Evolutionary conservation across 2,888 invertebrate species (phyloP).

Genomic region (Eupeodes latifasciatus): DNA sequence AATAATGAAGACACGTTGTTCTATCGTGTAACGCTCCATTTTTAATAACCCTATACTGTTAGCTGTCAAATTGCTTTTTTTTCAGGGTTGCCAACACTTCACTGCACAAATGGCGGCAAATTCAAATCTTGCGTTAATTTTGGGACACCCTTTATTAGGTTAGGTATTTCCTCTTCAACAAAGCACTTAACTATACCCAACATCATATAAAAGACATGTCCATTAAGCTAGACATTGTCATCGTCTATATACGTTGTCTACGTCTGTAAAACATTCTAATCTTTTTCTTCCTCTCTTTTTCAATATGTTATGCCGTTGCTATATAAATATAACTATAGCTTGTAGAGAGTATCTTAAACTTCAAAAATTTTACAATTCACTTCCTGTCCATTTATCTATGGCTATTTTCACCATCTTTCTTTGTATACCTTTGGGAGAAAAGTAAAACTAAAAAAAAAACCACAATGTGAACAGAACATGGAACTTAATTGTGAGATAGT

Average conservation of each 20-base stretch:
- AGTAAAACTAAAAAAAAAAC: not conserved
- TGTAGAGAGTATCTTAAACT: conserved; percentile 56
- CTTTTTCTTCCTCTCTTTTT: conserved; percentile 41
- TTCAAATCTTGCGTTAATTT: too few relatives aligned
- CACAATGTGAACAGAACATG: conserved; percentile 18
- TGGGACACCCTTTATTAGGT: too few relatives aligned
- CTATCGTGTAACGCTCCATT: too few relatives aligned
- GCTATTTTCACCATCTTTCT: conserved; percentile 28
- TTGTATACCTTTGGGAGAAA: conserved; percentile 1
- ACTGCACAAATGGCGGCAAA: too few relatives aligned
- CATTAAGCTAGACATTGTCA: conserved; percentile 65
- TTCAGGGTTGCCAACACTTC: too few relatives aligned
- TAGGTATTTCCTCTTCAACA: conserved; percentile 67
- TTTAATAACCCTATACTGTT: too few relatives aligned
- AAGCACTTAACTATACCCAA: conserved; percentile 72
- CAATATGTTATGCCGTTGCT: conserved; percentile 9
- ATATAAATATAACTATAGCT: not conserved
- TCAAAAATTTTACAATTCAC: conserved; percentile 70
- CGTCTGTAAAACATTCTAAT: conserved; percentile 44
- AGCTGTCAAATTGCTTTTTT: too few relatives aligned
- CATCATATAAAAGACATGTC: conserved; percentile 45
- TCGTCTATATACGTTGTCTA: too few relatives aligned
- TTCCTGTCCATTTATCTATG: conserved; percentile 67
- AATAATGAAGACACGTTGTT: too few relatives aligned
- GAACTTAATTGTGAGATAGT: conserved; percentile 59